Conservation (phyloP, 1,140 invertebrate species). For the Leptinotarsa undecemlineata region DNA sequence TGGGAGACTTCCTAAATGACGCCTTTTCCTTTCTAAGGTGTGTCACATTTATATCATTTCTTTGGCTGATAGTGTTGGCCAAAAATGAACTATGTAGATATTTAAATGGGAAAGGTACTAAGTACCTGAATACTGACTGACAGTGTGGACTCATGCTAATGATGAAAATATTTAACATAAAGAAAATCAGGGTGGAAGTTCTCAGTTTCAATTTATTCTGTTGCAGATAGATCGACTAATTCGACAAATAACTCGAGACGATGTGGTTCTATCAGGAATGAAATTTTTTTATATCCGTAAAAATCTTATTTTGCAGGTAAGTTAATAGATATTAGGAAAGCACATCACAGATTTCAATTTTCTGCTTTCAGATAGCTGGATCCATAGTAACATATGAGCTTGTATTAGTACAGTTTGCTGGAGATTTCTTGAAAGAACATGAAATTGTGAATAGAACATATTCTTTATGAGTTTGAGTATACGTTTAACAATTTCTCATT, state of each 20-base stretch:
- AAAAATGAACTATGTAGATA: no score
- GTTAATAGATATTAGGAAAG: slow-evolving; percentile 30
- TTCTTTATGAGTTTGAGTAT: background rate
- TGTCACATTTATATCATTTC: no score
- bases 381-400: slow-evolving; percentile 74
- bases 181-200: no score
- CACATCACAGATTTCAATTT: no score
- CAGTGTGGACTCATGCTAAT: no score
- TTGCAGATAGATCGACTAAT: slow-evolving; percentile 66
- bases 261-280: slow-evolving; percentile 67
- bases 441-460: slow-evolving; percentile 15
- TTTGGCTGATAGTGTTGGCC: no score
- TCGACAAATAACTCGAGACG: slow-evolving; percentile 63
- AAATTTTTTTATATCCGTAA: slow-evolving; percentile 67
- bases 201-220: slow-evolving; percentile 53
- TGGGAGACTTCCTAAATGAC: no score
- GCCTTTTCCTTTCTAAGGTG: no score
- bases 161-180: no score
- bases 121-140: no score
- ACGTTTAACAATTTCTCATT: no score
- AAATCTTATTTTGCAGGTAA: slow-evolving; percentile 65
- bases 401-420: slow-evolving; percentile 68
- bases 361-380: slow-evolving; percentile 64
- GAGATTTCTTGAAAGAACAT: slow-evolving; percentile 14
- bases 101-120: no score